Evolutionary conservation across 2,797 vertebrate species (phyloP), one percentile per base, ranked within the genome.

Genomic region (Acanthopagrus latus): DNA sequence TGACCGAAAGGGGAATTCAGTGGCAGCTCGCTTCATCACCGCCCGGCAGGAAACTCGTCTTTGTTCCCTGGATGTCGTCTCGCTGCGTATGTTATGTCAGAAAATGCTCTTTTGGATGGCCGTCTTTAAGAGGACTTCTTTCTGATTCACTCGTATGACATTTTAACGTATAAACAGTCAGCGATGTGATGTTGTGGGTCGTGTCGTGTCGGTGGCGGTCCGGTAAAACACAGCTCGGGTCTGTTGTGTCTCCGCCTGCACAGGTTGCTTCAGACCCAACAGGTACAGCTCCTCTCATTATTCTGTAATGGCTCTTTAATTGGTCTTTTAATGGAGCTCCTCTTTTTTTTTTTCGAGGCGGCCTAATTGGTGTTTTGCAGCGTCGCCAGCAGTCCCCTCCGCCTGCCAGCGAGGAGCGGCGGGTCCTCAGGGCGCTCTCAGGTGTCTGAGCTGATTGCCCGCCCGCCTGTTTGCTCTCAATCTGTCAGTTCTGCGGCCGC

Each of bases 381-480:
- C 48, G 0, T 80, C 48, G 87, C 92, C 85, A 89, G 76, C 68
- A 77, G 84, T 77, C 72, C 78, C 73, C 18, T 80, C 83, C 48
- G 54, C 81, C 88, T 87, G 86, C 80, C 83, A 80, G 80, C 3
- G 18, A 84, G 33, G 78, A 75, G 71, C 51, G 1, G 1, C 70
- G 84, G 86, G 83, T 91, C 90, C 89, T 92, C 18, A 17, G 87
- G 90, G 89, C 55, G 52, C 87, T 91, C 92, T 95, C 93, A 93
- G 94, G 93, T 94, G 93, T 93, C 92, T 87, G 75, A 89, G 91
- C 91, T 94, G 91, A 95, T 95, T 94, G 91, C 90, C 86, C 79
- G 90, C 86, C 91, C 88, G 92, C 83, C 90, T 92, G 93, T 94
- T 94, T 94, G 94, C 93, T 93, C 93, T 93, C 94, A 95, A 94